phyloP scores from a whole-genome alignment of 2,113 vertebrate species.

The Thunnus thynnus region DNA sequence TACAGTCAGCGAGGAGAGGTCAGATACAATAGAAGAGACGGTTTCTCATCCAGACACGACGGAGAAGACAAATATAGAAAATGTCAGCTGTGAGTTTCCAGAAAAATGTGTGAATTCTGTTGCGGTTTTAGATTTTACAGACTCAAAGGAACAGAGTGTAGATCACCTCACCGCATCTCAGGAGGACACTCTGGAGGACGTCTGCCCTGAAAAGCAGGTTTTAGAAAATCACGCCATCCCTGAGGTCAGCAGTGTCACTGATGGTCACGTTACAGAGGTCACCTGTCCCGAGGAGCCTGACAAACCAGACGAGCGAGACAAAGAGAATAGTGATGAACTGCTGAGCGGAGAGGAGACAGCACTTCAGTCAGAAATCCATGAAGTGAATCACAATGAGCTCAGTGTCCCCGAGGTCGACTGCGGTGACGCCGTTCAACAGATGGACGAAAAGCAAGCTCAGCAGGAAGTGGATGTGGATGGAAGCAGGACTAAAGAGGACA shows the following conservation, averaged over 20 bases:
- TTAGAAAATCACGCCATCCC: slow-evolving; percentile 1
- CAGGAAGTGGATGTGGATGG: slow-evolving; percentile 7
- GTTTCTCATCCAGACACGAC: slow-evolving; percentile 1
- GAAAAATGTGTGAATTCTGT: slow-evolving; percentile 5
- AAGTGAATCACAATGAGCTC: neutral
- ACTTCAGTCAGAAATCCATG: neutral
- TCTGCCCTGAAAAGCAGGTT: neutral
- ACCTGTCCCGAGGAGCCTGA: neutral
- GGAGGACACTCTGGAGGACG: neutral
- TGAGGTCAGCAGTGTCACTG: neutral
- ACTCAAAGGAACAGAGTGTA: neutral
- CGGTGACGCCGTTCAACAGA: neutral
- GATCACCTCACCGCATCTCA: neutral
- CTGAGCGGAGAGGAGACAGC: neutral
- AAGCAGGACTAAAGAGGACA: neutral
- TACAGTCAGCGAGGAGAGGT: neutral
- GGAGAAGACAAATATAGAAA: slow-evolving; percentile 1
- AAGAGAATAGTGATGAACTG: neutral
- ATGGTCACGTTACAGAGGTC: slow-evolving; percentile 6
- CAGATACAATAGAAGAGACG: slow-evolving; percentile 5
- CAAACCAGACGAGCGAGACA: neutral
- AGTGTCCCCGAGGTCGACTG: neutral
- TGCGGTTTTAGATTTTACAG: neutral
- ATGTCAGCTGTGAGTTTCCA: neutral
- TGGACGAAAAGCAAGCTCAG: neutral